Percentiles rank a stretch among this genome's conserved stretches.
Evolutionary conservation across 2,797 vertebrate genomes (phyloP).

Genomic region (Cuniculus paca): DNA sequence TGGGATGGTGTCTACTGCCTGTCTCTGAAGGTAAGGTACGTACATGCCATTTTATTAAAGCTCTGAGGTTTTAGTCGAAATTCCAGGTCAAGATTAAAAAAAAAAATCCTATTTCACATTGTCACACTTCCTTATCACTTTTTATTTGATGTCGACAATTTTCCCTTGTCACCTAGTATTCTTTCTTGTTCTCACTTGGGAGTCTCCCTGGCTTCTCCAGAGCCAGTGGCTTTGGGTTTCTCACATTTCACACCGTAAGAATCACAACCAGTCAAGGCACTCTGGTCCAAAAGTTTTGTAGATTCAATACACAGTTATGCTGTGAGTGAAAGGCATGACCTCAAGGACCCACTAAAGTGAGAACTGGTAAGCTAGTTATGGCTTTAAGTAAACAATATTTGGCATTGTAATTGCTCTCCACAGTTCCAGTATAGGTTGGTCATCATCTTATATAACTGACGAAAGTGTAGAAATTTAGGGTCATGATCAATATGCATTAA

Average conservation of each 20-base stretch:
- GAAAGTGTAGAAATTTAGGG: not conserved
- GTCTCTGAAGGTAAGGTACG: not conserved
- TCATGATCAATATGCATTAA: too few species aligned
- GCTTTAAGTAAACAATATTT: not conserved
- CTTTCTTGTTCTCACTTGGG: not conserved
- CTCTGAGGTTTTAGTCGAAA: not conserved
- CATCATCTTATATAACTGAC: not conserved
- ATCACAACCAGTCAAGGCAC: not conserved
- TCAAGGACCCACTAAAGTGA: not conserved
- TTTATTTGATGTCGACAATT: not conserved
- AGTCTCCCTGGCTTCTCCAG: not conserved
- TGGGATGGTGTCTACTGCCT: not conserved
- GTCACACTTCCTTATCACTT: not conserved
- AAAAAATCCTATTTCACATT: not conserved
- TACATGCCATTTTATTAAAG: not conserved
- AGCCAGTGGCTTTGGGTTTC: not conserved
- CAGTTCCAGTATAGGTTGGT: not conserved
- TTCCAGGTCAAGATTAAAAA: not conserved
- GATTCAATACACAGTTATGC: accelerated
- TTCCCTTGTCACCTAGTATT: not conserved
- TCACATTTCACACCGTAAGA: not conserved
- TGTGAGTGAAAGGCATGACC: not conserved
- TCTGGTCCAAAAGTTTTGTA: not conserved
- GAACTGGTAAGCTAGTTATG: not conserved
- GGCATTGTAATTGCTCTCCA: not conserved